Conservation (phyloP, 2,888 invertebrate genomes). For the Melipona beecheii region DNA sequence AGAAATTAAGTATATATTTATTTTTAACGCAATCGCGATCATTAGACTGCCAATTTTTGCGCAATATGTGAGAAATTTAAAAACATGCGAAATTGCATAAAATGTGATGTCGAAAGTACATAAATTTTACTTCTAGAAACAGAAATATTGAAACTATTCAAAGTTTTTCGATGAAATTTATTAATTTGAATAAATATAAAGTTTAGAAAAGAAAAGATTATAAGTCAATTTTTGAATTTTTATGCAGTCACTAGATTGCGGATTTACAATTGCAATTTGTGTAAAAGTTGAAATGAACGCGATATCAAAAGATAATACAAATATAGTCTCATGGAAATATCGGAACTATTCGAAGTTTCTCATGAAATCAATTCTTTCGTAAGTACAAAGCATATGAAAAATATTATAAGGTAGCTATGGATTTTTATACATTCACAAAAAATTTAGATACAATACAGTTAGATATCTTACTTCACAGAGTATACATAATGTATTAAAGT, state of each 20-base stretch:
- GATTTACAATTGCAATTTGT: too few relatives aligned
- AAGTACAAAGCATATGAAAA: not conserved
- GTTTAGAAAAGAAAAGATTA: too few relatives aligned
- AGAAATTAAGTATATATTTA: not conserved
- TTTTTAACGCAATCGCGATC: not conserved
- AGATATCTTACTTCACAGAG: too few relatives aligned
- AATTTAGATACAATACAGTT: not conserved
- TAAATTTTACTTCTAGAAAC: not conserved
- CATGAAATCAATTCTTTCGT: not conserved
- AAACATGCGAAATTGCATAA: not conserved
- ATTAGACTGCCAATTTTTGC: not conserved
- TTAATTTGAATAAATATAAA: too few relatives aligned
- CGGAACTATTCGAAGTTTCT: not conserved
- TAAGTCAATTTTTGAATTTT: too few relatives aligned
- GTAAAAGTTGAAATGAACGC: too few relatives aligned
- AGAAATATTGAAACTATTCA: too few relatives aligned
- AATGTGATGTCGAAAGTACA: not conserved
- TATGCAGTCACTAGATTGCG: too few relatives aligned
- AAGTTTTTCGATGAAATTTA: too few relatives aligned
- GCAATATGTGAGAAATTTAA: not conserved
- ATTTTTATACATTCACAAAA: not conserved
- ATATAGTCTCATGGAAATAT: not conserved
- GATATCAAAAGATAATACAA: not conserved
- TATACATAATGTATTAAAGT: not conserved
- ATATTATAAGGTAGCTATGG: not conserved